Percentiles rank a stretch among this genome's conserved stretches.
phyloP scores from a whole-genome alignment of 2,113 vertebrate genomes.

The Prionailurus viverrinus region DNA sequence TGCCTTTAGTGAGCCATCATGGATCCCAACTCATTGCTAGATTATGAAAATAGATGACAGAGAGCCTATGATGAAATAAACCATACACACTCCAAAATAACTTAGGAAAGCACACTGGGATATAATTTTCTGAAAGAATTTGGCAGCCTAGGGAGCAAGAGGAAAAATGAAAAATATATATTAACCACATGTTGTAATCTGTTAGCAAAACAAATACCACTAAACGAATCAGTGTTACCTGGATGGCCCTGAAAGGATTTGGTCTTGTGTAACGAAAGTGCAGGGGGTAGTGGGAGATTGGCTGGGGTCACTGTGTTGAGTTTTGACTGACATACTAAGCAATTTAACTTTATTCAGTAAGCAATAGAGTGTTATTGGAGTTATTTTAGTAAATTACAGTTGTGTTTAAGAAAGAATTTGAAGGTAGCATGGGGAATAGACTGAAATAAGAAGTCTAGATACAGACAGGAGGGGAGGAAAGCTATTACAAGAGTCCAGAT shows the following conservation, averaged over 20 bases:
- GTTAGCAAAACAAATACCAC: not conserved
- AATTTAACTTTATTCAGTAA: not conserved
- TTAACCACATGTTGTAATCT: not conserved
- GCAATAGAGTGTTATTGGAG: not conserved
- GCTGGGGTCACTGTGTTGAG: not conserved
- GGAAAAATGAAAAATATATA: not conserved
- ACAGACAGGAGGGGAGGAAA: not conserved
- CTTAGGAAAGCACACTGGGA: not conserved
- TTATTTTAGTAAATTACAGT: not conserved
- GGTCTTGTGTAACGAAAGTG: not conserved
- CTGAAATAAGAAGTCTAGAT: not conserved
- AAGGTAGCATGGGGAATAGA: not conserved
- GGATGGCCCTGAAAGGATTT: not conserved
- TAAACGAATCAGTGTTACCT: not conserved
- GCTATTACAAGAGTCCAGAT: not conserved
- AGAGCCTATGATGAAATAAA: not conserved
- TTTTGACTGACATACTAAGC: slow-evolving; percentile 15
- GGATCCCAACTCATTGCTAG: not conserved
- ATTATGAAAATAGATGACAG: not conserved
- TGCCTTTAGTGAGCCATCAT: not conserved
- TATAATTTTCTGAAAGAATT: slow-evolving; percentile 2
- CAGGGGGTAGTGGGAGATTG: not conserved
- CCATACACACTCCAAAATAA: not conserved
- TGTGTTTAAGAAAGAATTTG: slow-evolving; percentile 11
- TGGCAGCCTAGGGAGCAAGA: not conserved